Conservation (phyloP, 1,140 invertebrate species). For the Drosophila yakuba region DNA sequence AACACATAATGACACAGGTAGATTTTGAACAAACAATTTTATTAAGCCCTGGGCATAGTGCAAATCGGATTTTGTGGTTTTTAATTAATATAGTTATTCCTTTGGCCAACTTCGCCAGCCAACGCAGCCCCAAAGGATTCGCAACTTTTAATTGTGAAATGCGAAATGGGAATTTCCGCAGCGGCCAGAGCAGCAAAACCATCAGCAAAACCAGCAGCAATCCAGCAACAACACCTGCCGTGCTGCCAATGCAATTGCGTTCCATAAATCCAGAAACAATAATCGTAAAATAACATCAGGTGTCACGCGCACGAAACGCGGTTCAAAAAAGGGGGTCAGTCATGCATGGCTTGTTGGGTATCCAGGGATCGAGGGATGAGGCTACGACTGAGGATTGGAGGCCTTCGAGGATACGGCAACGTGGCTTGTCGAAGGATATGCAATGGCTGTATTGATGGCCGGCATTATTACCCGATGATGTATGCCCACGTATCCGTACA, state of each 20-base stretch:
- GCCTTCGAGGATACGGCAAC: constrained; percentile 19
- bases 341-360: constrained; percentile 12
- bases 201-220: background rate
- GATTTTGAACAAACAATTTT: constrained; percentile 38
- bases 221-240: constrained; percentile 50
- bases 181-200: background rate
- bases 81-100: constrained; percentile 65
- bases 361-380: background rate
- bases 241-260: constrained; percentile 73
- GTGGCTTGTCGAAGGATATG: constrained; percentile 6
- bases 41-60: constrained; percentile 41
- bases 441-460: constrained; percentile 26
- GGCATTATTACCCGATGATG: constrained; percentile 37
- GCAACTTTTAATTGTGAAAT: constrained; percentile 47
- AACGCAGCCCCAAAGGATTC: constrained; percentile 14
- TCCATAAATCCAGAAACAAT: constrained; percentile 82
- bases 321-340: constrained; percentile 30
- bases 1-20: constrained; percentile 20
- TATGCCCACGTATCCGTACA: constrained; percentile 22
- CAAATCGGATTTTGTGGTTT: constrained; percentile 49
- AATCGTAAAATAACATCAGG: constrained; percentile 82
- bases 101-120: background rate
- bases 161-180: constrained; percentile 25
- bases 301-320: constrained; percentile 72
- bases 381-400: constrained; percentile 2